Evolutionary conservation across 1,140 invertebrate species (phyloP), one percentile per base, ranked within the genome.

Genomic region (Euborellia annulipes): DNA sequence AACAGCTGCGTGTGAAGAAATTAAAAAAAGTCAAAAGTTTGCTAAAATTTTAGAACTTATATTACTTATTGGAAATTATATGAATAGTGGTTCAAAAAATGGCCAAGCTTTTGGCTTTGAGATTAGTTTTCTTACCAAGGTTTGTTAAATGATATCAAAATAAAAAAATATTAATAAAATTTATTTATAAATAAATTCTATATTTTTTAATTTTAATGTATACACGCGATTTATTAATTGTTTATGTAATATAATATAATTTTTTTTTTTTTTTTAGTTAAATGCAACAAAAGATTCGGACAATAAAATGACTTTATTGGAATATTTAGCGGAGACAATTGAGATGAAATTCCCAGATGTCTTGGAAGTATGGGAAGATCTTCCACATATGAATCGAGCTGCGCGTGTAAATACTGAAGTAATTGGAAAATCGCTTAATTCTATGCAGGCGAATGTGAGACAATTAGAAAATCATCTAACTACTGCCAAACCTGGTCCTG

Each of bases 31-130:
- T 55, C 77, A 77, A 56, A 95, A 92, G 54, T 95, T 98, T 63
- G 77, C 80, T 0, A 82, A 80, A 57, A 78, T 98, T 14, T 63
- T 98, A 3, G 85, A 96, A 62, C 62, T 97, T 1, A 78, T 98
- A 47, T 68, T 98, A 0, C 62, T 95, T 8, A 66, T 96, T 20
- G 92, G 92, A 14, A 98, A 96, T 67, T 91, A 87, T 53, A 87
- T 97, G 80, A 96, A 96, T 62, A 78, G 86, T 2, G 91, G 92
- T 0, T 91, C 89, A 1, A 82, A 80, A 52, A 95, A 95, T 60
- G 91, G 81, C 7, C 83, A 89, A 54, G 89, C 91, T 2, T 83
- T 90, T 56, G 95, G 89, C 3, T 98, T 97, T 65, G 92, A 98
- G 64, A 93, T 98, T 45, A 92, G 79, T 59, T 97, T 89, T 62